Evolutionary conservation across 2,888 invertebrate genomes (phyloP), one percentile per base, ranked within the genome.

Genomic region (Trichogramma dendrolimi): DNA sequence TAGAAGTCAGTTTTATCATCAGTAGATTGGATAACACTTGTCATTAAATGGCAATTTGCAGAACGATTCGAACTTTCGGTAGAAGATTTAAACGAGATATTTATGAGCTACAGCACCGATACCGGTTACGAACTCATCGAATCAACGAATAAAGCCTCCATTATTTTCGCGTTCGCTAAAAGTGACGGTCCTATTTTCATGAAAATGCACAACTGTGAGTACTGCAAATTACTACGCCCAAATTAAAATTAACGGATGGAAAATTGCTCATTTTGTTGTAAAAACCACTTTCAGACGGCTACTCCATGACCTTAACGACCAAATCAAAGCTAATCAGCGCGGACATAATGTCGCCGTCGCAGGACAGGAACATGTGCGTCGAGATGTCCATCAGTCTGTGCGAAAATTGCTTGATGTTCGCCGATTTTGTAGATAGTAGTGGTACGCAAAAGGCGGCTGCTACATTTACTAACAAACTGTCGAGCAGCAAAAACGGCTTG

Each of bases 141-240:
- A 58, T 10, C 27, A 47, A 2, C 11, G n/a, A 50, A 11, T 55
- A 5, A 47, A 40, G 5, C 10, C 8, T 4, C 1, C 38, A 8
- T 10, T 61, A 60, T 48, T 40, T 55, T 5, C 4, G 27, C 71
- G 1, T 71, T 66, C 10, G 47, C 66, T 1, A 60, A 64, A 48
- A 68, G 69, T 46, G 4, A 4, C 0, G 1, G 1, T 5, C 4
- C 48, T 4, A 63, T 66, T 60, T 53, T 69, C 0, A 63, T 69
- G 50, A 71, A 70, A 47, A 63, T 69, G 44, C 73, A 73, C 51
- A 47, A 40, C 50, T 73, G 73, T 73, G 51, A 58, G 73, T 66
- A 14, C 4, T 49, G 6, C 4, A 53, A 44, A 47, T 46, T 59
- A 43, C 5, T 4, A 14, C 65, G 65, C 59, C 53, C 7, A 6